These are phyloP conservation scores for Falco berigora DNA, from an alignment of 2,797 vertebrate species.

Conservation along the genomic window DNA sequence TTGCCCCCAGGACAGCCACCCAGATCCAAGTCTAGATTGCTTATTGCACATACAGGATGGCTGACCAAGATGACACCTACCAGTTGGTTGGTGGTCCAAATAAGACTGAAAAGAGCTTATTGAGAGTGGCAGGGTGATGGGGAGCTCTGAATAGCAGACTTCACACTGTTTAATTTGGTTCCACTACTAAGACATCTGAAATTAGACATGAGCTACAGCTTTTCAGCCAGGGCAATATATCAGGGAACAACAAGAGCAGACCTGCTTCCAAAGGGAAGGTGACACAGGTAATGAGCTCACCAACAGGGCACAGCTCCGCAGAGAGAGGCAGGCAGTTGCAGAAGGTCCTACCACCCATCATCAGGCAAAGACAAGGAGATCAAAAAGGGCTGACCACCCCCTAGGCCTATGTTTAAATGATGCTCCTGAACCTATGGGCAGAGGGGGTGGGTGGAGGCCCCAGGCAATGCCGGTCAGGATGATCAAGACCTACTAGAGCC, in stretches of 20 bases:
- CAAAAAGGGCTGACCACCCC: rapidly evolving
- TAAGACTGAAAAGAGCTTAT: not conserved
- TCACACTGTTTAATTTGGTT: not conserved
- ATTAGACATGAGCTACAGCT: not conserved
- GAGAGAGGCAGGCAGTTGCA: not conserved
- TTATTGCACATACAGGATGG: not conserved
- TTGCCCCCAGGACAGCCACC: not conserved
- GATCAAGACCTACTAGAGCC: not conserved
- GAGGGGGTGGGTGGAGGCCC: not conserved
- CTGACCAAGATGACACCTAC: not conserved
- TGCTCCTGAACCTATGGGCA: not conserved
- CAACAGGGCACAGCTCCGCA: rapidly evolving
- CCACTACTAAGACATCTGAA: not conserved
- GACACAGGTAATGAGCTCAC: not conserved
- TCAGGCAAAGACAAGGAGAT: not conserved
- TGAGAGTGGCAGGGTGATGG: not conserved
- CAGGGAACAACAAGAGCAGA: not conserved
- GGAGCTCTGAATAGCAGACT: not conserved
- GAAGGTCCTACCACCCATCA: not conserved
- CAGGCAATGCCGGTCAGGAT: not conserved
- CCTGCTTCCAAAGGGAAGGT: not conserved
- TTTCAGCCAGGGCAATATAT: not conserved
- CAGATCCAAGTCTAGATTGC: not conserved
- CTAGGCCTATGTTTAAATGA: not conserved
- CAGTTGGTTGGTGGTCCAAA: not conserved